Conservation (phyloP, 92 coral and sea anemone species). For the Scolanthus callimorphus region DNA sequence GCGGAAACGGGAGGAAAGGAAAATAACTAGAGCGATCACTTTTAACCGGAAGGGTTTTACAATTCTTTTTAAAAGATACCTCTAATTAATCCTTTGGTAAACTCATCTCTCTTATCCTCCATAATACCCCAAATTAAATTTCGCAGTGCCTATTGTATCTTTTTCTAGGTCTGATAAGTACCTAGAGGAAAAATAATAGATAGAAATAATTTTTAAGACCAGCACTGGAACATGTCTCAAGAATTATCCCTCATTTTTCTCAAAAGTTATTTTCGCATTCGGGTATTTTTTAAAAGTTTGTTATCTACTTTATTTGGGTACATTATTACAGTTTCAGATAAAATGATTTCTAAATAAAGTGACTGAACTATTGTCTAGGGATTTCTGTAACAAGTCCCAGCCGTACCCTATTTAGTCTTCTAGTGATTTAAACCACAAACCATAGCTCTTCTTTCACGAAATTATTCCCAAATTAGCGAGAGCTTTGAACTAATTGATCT, state of each 20-base stretch:
- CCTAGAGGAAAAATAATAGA: too few relatives aligned
- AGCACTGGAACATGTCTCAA: too few relatives aligned
- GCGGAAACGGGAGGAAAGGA: neutral
- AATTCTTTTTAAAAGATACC: neutral
- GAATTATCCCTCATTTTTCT: too few relatives aligned
- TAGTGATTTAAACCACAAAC: neutral
- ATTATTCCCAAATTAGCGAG: neutral
- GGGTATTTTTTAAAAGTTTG: neutral
- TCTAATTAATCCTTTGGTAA: neutral
- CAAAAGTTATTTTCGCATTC: neutral
- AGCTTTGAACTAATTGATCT: neutral
- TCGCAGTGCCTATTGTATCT: too few relatives aligned
- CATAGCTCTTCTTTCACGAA: neutral
- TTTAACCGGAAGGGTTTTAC: neutral
- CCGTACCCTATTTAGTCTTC: neutral
- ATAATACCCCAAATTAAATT: neutral
- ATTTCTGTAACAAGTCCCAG: too few relatives aligned
- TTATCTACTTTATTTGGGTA: too few relatives aligned
- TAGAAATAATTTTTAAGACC: too few relatives aligned
- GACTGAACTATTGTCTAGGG: too few relatives aligned
- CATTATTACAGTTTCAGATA: too few relatives aligned
- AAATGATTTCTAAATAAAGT: too few relatives aligned
- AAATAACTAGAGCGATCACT: neutral
- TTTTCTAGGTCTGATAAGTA: too few relatives aligned
- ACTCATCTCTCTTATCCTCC: neutral